These are phyloP conservation scores for Anniella stebbinsi DNA, from an alignment of 2,797 vertebrate genomes.

Conservation along the genomic window DNA sequence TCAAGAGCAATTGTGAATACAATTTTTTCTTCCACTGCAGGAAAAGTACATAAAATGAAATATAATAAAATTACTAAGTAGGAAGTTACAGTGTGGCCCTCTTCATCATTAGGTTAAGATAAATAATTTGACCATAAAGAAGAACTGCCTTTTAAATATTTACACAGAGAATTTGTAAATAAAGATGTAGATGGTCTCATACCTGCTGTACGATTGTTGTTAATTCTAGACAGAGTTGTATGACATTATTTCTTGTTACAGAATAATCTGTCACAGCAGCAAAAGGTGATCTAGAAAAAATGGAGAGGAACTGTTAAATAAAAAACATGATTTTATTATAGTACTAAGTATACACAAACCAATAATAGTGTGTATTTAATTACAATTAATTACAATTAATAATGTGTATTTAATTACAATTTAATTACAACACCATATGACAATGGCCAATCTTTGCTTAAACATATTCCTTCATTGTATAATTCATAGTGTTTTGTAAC, in stretches of 20 bases:
- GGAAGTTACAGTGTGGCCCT: background rate
- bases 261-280: slow-evolving; percentile 98
- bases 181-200: slow-evolving; percentile 54
- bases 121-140: slow-evolving; percentile 2
- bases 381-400: background rate
- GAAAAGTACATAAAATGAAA: background rate
- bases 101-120: background rate
- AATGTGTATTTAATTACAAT: background rate
- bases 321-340: background rate
- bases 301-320: slow-evolving; percentile 52
- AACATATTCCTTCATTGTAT: background rate
- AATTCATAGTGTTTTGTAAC: background rate
- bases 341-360: background rate
- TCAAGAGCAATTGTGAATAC: background rate
- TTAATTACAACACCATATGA: background rate
- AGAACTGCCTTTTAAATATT: background rate
- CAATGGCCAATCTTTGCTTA: background rate
- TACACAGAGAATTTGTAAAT: background rate
- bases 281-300: slow-evolving; percentile 95
- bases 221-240: slow-evolving; percentile 98
- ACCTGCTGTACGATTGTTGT: slow-evolving; percentile 99
- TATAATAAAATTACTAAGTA: background rate
- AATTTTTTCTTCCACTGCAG: slow-evolving; percentile 2
- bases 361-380: background rate
- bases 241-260: slow-evolving; percentile 97